Evolutionary conservation across 2,888 invertebrate species (phyloP).

Genomic region (Drosophila formosana): DNA sequence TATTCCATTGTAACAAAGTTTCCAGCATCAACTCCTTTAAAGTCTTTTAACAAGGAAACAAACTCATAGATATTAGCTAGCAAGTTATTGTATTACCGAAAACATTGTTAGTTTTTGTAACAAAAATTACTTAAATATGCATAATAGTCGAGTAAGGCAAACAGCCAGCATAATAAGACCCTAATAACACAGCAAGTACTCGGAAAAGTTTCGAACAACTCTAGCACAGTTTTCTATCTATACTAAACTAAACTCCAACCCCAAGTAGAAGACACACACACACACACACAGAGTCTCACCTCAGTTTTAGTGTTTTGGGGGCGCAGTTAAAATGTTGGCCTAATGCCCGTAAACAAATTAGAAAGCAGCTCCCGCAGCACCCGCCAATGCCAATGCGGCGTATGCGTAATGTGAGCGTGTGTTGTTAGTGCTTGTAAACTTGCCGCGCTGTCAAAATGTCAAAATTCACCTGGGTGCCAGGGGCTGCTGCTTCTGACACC

Average conservation of each 20-base stretch:
- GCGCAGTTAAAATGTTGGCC: slow-evolving; percentile 61
- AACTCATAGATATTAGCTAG: background rate
- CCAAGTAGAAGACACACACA: slow-evolving; percentile 7
- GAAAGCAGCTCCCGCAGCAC: slow-evolving; percentile 44
- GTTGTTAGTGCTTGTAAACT: slow-evolving; percentile 65
- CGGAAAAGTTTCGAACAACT: slow-evolving; percentile 12
- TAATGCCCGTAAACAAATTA: slow-evolving; percentile 73
- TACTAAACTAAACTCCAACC: slow-evolving; percentile 19
- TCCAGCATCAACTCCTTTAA: background rate
- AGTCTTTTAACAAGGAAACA: background rate
- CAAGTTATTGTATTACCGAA: background rate
- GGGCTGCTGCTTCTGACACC: slow-evolving; percentile 29
- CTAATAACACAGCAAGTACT: slow-evolving; percentile 32
- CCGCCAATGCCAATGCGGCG: slow-evolving; percentile 41
- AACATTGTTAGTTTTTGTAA: background rate
- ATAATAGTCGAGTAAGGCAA: background rate
- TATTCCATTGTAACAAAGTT: background rate
- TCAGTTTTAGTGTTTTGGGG: slow-evolving; percentile 38
- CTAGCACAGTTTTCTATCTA: slow-evolving; percentile 36
- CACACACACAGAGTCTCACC: slow-evolving; percentile 36
- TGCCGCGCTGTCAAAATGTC: slow-evolving; percentile 74
- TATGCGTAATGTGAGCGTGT: slow-evolving; percentile 70
- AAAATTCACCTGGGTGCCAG: slow-evolving; percentile 58
- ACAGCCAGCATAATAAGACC: slow-evolving; percentile 5
- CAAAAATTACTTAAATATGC: slow-evolving; percentile 9